Conservation (phyloP, 1,140 invertebrate species). For the Camponotus pennsylvanicus region DNA sequence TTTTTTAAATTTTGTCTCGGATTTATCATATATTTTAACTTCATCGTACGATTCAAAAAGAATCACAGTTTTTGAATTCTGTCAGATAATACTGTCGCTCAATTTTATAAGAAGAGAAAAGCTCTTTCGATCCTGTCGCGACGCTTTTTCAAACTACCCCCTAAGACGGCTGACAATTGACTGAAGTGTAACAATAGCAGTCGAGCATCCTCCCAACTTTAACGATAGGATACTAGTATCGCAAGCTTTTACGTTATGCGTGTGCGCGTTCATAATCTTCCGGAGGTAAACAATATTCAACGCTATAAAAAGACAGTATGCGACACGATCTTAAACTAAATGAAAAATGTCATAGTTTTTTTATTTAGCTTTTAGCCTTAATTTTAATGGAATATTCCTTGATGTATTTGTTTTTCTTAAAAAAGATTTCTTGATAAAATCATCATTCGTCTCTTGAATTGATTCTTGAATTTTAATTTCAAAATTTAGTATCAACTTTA, state of each 20-base stretch:
- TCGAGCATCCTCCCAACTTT: conserved; percentile 61
- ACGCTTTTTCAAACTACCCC: conserved; percentile 32
- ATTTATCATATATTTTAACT: neutral
- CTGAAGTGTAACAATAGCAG: conserved; percentile 43
- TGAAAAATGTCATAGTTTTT: neutral
- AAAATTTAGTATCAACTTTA: neutral
- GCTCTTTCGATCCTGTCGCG: neutral
- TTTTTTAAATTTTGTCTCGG: neutral
- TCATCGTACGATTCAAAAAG: neutral
- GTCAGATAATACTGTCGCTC: neutral
- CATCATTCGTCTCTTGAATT: neutral
- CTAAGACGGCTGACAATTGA: conserved; percentile 60
- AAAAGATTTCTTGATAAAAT: neutral
- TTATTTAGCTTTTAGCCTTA: neutral
- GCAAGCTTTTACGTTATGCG: conserved; percentile 8
- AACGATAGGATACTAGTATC: conserved; percentile 31
- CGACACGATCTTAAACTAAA: neutral
- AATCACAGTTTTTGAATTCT: neutral
- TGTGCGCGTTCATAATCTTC: conserved; percentile 45
- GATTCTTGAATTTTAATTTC: neutral
- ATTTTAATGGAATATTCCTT: neutral
- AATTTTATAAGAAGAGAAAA: neutral
- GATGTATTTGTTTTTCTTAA: conserved; percentile 3
- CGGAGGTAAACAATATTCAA: conserved; percentile 60
- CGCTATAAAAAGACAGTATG: neutral